A percentile compares a stretch with the other conserved stretches of the same genome.
Evolutionary conservation across 2,797 vertebrate genomes (phyloP).

Genomic region (Lacerta agilis): DNA sequence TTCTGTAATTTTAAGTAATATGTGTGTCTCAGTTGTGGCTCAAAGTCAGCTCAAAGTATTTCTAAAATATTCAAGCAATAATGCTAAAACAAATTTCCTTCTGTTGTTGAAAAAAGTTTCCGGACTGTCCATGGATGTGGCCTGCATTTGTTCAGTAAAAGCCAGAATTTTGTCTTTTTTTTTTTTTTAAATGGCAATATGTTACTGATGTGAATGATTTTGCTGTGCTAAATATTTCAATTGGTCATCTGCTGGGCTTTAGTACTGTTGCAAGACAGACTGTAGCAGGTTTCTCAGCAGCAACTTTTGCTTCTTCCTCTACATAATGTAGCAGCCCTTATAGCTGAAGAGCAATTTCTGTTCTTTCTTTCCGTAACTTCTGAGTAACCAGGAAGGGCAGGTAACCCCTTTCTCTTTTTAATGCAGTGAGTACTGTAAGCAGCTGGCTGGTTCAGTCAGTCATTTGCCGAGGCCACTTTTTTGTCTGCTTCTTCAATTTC

Average conservation of each 20-base stretch:
- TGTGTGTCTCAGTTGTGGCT: neutral
- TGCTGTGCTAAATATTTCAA: conserved; percentile 56
- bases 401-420: neutral
- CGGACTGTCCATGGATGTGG: conserved; percentile 13
- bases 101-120: neutral
- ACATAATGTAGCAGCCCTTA: neutral
- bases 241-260: conserved; percentile 46
- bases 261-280: neutral
- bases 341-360: neutral
- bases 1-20: neutral
- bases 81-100: neutral
- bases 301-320: neutral
- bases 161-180: conserved; percentile 22
- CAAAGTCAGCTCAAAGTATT: conserved; percentile 49
- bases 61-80: neutral
- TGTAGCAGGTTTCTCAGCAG: neutral
- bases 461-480: neutral
- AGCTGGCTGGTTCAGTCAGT: neutral
- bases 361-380: neutral
- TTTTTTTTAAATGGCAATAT: conserved; percentile 48
- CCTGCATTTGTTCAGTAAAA: conserved; percentile 10
- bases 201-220: conserved; percentile 35
- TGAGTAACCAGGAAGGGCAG: neutral
- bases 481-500: neutral
- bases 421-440: neutral